Evolutionary conservation across 2,888 invertebrate species (phyloP).

Genomic region (Coenonympha arcania): DNA sequence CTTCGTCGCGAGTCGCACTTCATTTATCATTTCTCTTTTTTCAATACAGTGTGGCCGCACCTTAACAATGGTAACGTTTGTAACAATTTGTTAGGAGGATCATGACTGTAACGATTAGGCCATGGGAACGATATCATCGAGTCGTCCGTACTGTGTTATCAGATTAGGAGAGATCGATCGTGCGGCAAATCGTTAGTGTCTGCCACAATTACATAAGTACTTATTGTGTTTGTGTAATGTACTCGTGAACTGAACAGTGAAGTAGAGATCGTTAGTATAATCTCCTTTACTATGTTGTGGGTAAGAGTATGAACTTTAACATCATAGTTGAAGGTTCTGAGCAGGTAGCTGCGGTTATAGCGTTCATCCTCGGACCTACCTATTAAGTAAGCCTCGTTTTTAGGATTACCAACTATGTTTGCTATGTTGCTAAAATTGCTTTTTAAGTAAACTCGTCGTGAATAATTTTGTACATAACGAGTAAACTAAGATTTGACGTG

Average conservation of each 20-base stretch:
- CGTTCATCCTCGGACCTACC: too few species aligned
- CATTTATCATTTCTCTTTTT: too few species aligned
- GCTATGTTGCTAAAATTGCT: too few species aligned
- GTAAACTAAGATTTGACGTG: too few species aligned
- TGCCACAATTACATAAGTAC: slow-evolving; percentile 35
- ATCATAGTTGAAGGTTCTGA: background rate
- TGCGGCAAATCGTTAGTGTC: slow-evolving; percentile 9
- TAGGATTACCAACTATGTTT: too few species aligned
- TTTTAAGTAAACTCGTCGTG: too few species aligned
- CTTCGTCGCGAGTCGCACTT: too few species aligned
- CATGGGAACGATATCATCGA: slow-evolving; percentile 42
- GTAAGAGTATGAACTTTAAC: background rate
- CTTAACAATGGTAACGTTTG: background rate
- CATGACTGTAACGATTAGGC: slow-evolving; percentile 39
- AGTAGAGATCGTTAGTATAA: slow-evolving; percentile 24
- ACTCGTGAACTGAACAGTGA: slow-evolving; percentile 40
- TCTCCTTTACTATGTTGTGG: too few species aligned
- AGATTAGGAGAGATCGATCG: slow-evolving; percentile 30
- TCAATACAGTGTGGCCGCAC: background rate
- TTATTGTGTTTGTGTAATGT: slow-evolving; percentile 39
- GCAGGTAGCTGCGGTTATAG: too few species aligned
- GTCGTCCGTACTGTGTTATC: slow-evolving; percentile 29
- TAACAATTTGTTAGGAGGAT: slow-evolving; percentile 33
- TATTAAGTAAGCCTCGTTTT: too few species aligned
- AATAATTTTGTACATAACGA: too few species aligned